phyloP scores from a whole-genome alignment of 2,888 invertebrate species.

The Ochlodes sylvanus region DNA sequence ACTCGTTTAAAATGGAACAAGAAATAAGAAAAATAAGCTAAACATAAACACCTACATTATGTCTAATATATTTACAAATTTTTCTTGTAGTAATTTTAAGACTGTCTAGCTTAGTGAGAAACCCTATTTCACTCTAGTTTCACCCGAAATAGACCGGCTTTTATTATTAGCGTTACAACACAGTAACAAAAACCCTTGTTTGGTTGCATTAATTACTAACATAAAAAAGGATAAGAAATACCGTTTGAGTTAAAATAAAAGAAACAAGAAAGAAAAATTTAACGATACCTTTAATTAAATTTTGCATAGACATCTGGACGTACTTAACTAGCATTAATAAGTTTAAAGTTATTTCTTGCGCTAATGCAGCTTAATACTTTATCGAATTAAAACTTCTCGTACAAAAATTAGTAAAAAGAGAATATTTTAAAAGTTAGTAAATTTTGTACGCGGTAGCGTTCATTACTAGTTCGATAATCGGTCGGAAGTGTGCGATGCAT shows the following conservation, averaged over 20 bases:
- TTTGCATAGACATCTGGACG: slow-evolving; percentile 26
- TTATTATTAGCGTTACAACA: no score
- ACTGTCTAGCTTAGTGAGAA: no score
- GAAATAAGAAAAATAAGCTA: no score
- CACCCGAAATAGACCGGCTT: no score
- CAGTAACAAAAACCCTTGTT: no score
- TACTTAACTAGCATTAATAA: slow-evolving; percentile 14
- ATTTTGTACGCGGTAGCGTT: slow-evolving; percentile 67
- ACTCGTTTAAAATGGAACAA: no score
- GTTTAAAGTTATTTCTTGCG: slow-evolving; percentile 27
- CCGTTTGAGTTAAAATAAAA: no score
- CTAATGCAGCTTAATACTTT: slow-evolving; percentile 33
- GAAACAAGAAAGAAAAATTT: not conserved
- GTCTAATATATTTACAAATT: no score
- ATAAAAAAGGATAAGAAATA: no score
- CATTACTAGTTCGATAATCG: slow-evolving; percentile 83
- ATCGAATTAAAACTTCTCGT: slow-evolving; percentile 46
- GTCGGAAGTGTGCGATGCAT: slow-evolving; percentile 79
- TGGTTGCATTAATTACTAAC: no score
- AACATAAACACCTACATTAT: no score
- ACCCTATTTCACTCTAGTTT: no score
- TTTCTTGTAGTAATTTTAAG: not conserved
- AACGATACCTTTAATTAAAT: slow-evolving; percentile 2
- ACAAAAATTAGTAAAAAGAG: slow-evolving; percentile 49
- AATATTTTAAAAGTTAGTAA: slow-evolving; percentile 54